phyloP scores from a whole-genome alignment of 2,797 vertebrate species.

The Anomalospiza imberbis region DNA sequence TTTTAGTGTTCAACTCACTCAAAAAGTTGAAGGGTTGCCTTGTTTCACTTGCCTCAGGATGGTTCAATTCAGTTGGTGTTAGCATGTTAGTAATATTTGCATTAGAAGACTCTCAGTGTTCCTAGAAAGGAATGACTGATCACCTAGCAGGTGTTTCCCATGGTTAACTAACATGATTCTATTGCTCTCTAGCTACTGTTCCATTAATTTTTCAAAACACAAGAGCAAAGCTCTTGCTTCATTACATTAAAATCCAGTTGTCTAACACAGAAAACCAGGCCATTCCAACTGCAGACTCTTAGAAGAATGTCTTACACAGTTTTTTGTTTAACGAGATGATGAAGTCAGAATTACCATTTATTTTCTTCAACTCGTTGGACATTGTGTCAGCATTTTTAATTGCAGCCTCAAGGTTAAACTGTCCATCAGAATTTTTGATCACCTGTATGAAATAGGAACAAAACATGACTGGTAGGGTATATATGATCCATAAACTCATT shows the following conservation, averaged over 20 bases:
- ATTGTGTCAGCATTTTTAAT: constrained; percentile 64
- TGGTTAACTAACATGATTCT: not conserved
- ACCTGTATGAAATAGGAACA: constrained; percentile 47
- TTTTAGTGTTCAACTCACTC: not conserved
- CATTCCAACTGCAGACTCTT: not conserved
- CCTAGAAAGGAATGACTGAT: not conserved
- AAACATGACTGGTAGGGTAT: not conserved
- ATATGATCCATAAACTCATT: not conserved
- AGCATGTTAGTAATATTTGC: not conserved
- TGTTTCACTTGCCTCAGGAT: not conserved
- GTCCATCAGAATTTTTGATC: not conserved
- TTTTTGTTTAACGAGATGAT: not conserved
- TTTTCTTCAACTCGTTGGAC: constrained; percentile 70
- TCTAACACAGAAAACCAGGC: not conserved
- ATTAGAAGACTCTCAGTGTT: not conserved
- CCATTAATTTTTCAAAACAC: not conserved
- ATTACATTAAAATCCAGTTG: not conserved
- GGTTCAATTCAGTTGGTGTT: not conserved
- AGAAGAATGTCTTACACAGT: not conserved
- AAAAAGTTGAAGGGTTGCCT: not conserved
- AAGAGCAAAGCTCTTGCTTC: not conserved
- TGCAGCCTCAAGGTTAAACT: constrained; percentile 49
- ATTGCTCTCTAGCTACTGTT: not conserved
- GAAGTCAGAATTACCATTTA: constrained; percentile 64
- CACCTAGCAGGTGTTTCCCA: not conserved